Conservation (phyloP, 2,888 invertebrate genomes). For the Lapara coniferarum region DNA sequence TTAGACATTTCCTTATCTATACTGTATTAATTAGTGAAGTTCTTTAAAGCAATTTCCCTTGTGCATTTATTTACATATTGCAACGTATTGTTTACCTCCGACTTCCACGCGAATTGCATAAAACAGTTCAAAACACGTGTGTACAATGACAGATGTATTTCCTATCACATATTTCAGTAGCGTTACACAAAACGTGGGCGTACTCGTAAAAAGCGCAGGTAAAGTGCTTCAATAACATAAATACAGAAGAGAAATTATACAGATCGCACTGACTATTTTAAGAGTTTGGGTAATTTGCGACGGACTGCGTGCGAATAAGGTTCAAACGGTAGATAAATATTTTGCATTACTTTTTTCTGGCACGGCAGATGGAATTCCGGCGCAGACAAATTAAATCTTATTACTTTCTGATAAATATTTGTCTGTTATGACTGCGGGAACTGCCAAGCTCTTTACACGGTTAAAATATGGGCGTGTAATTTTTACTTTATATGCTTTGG, state of each 20-base stretch:
- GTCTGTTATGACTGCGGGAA: background rate
- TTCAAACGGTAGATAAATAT: background rate
- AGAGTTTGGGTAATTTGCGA: background rate
- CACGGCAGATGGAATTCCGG: background rate
- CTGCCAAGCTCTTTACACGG: background rate
- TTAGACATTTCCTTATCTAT: no score
- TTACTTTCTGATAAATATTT: conserved; percentile 7
- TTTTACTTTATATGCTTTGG: background rate
- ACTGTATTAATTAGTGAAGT: no score
- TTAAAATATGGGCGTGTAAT: background rate
- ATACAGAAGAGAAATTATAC: conserved; percentile 23
- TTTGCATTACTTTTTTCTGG: conserved; percentile 7
- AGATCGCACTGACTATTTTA: conserved; percentile 21
- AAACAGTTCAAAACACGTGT: background rate
- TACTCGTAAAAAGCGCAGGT: conserved; percentile 24
- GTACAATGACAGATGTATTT: background rate
- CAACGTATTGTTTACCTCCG: no score
- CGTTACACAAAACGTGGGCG: conserved; percentile 9
- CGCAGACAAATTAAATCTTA: background rate
- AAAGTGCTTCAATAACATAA: conserved; percentile 24
- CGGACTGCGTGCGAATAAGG: background rate
- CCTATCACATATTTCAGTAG: conserved; percentile 26
- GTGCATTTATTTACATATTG: no score
- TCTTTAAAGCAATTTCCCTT: no score
- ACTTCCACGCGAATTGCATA: no score